Percentiles rank a stretch among this genome's conserved stretches.
phyloP scores from a whole-genome alignment of 2,113 vertebrate species.

The Salvelinus sp. region DNA sequence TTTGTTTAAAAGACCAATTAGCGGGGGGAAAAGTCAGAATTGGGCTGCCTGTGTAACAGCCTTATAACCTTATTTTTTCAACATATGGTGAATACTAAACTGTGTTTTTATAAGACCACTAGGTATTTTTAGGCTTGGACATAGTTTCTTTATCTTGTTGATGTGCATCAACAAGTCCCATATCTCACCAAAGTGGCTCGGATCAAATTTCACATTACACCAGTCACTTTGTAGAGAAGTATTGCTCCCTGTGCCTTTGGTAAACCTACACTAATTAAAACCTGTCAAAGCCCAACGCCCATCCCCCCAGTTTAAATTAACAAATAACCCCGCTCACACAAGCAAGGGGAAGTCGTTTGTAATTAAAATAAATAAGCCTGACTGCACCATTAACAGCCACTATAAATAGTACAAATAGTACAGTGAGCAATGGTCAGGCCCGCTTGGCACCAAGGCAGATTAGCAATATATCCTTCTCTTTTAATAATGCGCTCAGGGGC shows the following conservation, averaged over 20 bases:
- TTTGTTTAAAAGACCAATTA: no score
- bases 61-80: not conserved
- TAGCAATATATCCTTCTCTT: constrained; percentile 58
- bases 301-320: not conserved
- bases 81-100: not conserved
- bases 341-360: constrained; percentile 25
- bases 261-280: not conserved
- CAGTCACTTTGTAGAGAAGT: constrained; percentile 3
- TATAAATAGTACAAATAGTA: constrained; percentile 12
- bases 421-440: constrained; percentile 40
- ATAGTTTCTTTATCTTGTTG: not conserved
- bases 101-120: not conserved
- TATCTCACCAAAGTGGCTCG: not conserved
- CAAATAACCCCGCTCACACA: constrained; percentile 15
- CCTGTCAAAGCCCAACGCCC: not conserved
- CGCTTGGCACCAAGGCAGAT: constrained; percentile 48
- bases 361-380: constrained; percentile 58
- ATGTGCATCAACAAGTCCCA: constrained; percentile 12
- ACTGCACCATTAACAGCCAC: constrained; percentile 17
- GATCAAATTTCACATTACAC: constrained; percentile 3
- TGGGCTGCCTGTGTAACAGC: not conserved
- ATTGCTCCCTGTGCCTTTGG: not conserved
- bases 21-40: not conserved
- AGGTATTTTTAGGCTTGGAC: not conserved
- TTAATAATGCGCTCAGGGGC: constrained; percentile 64